Percentiles rank a stretch among this genome's conserved stretches.
phyloP scores from a whole-genome alignment of 2,797 vertebrate genomes.

The Champsocephalus esox region DNA sequence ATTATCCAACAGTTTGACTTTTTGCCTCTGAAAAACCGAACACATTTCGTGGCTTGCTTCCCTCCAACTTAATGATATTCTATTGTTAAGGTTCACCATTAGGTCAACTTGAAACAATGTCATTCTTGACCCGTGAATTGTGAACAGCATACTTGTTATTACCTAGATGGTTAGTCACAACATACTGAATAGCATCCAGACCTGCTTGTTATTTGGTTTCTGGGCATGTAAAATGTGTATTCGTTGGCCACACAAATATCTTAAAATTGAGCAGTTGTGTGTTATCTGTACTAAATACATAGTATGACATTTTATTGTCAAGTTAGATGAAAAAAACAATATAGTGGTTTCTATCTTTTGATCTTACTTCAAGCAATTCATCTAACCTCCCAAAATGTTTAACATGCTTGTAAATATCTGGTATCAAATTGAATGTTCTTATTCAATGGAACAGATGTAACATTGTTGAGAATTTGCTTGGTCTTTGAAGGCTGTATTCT shows the following conservation, averaged over 20 bases:
- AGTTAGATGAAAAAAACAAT: not conserved
- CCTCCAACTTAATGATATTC: conserved; percentile 12
- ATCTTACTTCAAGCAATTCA: not conserved
- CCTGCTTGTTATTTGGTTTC: conserved; percentile 15
- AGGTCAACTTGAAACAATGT: conserved; percentile 18
- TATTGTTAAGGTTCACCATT: conserved; percentile 18
- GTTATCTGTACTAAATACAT: not conserved
- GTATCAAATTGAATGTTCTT: not conserved
- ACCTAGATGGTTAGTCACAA: not conserved
- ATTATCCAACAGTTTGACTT: conserved; percentile 11
- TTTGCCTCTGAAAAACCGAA: conserved; percentile 6
- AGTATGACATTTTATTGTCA: not conserved
- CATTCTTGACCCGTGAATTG: conserved; percentile 36
- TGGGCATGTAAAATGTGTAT: not conserved
- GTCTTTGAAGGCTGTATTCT: conserved; percentile 1
- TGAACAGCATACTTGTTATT: conserved; percentile 34
- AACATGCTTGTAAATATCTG: not conserved
- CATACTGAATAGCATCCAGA: conserved; percentile 3
- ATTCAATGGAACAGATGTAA: not conserved
- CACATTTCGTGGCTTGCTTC: conserved; percentile 20
- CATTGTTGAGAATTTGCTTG: not conserved
- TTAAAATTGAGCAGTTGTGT: not conserved
- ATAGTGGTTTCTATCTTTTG: too few relatives aligned
- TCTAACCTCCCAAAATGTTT: not conserved
- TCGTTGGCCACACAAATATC: not conserved